Base-by-base conservation (phyloP, 2,113 vertebrate species). In the Dendrocopos noguchii region DNA sequence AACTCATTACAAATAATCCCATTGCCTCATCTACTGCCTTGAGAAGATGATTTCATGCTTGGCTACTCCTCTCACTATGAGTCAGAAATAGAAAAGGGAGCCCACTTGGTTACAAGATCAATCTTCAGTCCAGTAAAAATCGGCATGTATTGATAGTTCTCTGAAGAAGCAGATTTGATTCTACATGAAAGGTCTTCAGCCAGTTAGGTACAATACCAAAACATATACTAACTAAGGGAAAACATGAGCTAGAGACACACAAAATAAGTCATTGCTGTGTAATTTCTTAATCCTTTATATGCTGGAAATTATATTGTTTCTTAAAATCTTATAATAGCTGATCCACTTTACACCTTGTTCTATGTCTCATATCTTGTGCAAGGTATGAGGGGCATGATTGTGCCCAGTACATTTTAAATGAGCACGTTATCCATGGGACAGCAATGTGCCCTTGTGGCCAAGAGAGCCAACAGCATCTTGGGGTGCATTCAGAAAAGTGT, bases 1-100 rank as follows among this genome's bases (percentile, higher is more conserved):
- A n/a, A n/a, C n/a, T n/a, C n/a, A n/a, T n/a, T n/a, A n/a, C n/a
- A 80, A 92, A 77, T 71, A 90, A 92, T 66, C 46, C 60, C 77
- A 71, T 27, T 91, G 80, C 65, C 47, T 91, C 60, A 91, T 80
- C 29, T 8, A 6, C 27, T 85, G 24, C 59, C 42, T 77, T 67
- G n/a, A 88, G 75, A 79, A 65, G 56, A 78, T 46, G 63, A 86
- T 1, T 90, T 46, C 34, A 24, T 53, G 17, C n/a, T 88, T 93
- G 83, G 72, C 64, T 90, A n/a, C n/a, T 85, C 39, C 47, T 84
- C 65, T 74, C 5, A 21, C 39, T 82, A 4, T 87, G 78, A 91
- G 17, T 80, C 79, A 90, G 83, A 90, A 91, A 80, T 55, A 87
- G 12, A 84, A 71, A 55, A 9, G 90, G 24, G 20, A 90, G 11